These are phyloP conservation scores for Anniella stebbinsi DNA, from an alignment of 2,797 vertebrate genomes.

Conservation along the genomic window DNA sequence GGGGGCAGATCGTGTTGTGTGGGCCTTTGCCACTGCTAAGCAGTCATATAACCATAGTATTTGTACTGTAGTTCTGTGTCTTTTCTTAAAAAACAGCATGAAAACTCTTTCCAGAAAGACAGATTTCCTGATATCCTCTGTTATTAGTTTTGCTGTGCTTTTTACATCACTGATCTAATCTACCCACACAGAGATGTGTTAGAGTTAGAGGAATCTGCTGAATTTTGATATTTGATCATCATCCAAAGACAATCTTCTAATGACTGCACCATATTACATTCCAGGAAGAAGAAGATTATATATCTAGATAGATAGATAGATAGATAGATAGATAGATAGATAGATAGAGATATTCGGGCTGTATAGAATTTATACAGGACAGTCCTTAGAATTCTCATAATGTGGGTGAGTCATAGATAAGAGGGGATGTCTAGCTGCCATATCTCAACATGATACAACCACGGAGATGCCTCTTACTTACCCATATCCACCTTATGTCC, in stretches of 20 bases:
- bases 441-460: not conserved
- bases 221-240: not conserved
- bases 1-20: too few relatives aligned
- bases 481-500: not conserved
- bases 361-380: too few relatives aligned
- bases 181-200: not conserved
- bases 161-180: not conserved
- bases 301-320: too few relatives aligned
- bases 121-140: not conserved
- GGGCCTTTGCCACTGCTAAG: not conserved
- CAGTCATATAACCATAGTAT: not conserved
- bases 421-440: too few relatives aligned
- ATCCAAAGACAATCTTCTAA: not conserved
- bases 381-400: too few relatives aligned
- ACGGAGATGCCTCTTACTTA: not conserved
- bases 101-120: not conserved
- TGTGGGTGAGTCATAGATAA: too few relatives aligned
- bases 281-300: not conserved
- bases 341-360: too few relatives aligned
- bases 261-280: not conserved
- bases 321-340: too few relatives aligned
- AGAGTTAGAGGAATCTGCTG: not conserved
- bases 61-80: not conserved
- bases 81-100: not conserved
- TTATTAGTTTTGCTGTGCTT: not conserved